phyloP scores from a whole-genome alignment of 2,113 vertebrate species.

The Tragelaphus buxtoni region DNA sequence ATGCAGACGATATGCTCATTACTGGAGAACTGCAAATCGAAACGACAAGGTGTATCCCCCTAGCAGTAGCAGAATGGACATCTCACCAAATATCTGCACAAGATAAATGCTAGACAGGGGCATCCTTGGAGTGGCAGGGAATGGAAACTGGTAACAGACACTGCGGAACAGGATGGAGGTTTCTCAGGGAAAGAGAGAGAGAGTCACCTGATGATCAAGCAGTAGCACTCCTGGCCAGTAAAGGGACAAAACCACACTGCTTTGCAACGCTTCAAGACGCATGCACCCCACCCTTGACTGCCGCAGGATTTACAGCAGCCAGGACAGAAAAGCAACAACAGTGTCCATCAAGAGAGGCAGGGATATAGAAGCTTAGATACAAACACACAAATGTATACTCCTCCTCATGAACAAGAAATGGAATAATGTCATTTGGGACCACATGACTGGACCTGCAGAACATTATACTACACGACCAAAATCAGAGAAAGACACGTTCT shows the following conservation, averaged over 20 bases:
- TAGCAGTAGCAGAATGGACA: background rate
- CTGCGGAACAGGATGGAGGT: background rate
- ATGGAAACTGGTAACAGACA: background rate
- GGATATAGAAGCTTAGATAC: background rate
- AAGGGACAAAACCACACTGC: background rate
- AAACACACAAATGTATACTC: background rate
- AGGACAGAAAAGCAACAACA: background rate
- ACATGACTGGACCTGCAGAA: background rate
- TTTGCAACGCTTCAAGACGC: accelerated
- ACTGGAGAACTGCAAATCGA: background rate
- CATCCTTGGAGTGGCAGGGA: background rate
- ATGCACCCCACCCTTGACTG: background rate
- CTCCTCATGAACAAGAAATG: background rate
- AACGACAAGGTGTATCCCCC: background rate
- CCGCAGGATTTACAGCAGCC: accelerated
- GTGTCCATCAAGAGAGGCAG: background rate
- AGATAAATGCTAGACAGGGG: background rate
- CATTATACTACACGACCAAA: background rate
- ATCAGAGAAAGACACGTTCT: background rate
- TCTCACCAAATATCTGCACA: background rate
- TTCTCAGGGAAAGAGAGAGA: background rate
- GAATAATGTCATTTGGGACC: background rate
- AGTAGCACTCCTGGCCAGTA: background rate
- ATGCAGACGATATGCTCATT: background rate
- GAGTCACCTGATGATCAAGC: background rate